Conservation (phyloP, 2,888 invertebrate genomes). For the Galeruca laticollis region DNA sequence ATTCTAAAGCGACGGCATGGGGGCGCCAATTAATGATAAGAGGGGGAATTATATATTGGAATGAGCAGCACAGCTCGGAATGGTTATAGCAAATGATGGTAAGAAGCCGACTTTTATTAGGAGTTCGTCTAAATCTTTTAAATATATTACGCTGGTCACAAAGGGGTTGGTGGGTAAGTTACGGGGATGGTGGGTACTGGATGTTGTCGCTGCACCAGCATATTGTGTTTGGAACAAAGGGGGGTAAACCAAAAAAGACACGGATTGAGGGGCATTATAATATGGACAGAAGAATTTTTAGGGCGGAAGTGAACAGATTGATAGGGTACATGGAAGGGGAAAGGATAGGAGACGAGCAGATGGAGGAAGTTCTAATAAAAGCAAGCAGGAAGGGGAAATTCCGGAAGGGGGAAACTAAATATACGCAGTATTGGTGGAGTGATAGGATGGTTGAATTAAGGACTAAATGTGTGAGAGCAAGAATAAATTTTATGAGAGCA, state of each 20-base stretch:
- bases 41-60: neutral
- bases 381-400: neutral
- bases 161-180: neutral
- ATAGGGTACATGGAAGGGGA: neutral
- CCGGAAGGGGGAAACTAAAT: too few relatives aligned
- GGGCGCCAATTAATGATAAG: neutral
- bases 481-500: too few relatives aligned
- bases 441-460: neutral
- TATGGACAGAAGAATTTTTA: too few relatives aligned
- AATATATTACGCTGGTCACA: conserved; percentile 12
- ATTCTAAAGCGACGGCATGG: too few relatives aligned
- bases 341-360: neutral
- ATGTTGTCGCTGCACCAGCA: neutral
- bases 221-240: conserved; percentile 4
- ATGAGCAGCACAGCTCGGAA: neutral
- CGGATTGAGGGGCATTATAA: too few relatives aligned
- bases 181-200: neutral
- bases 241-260: neutral
- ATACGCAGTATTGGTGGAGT: too few relatives aligned
- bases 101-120: neutral
- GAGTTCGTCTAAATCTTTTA: too few relatives aligned
- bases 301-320: neutral
- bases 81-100: neutral
- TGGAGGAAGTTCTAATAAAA: neutral
- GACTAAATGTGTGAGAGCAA: neutral